Evolutionary conservation across 2,113 vertebrate species (phyloP).

Genomic region (Baryphthengus martii): DNA sequence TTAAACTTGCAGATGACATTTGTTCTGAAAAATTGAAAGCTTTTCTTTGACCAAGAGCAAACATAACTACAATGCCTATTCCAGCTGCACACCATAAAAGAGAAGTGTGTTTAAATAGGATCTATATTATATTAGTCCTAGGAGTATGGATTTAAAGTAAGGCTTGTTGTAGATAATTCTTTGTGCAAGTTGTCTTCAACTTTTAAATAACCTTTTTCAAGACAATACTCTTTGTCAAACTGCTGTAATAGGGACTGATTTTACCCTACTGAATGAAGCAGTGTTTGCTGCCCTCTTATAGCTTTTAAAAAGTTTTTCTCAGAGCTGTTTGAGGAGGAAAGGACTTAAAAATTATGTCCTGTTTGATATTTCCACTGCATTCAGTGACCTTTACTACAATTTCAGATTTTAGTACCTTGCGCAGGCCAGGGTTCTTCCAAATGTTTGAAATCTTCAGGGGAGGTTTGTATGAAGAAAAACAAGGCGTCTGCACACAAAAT

Average conservation of each 20-base stretch:
- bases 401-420: not conserved
- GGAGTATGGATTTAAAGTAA: not conserved
- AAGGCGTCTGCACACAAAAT: not conserved
- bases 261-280: not conserved
- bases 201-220: not conserved
- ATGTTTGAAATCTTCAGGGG: not conserved
- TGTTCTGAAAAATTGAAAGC: conserved; percentile 12
- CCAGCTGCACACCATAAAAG: not conserved
- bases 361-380: not conserved
- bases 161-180: not conserved
- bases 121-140: not conserved
- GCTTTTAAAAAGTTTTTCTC: not conserved
- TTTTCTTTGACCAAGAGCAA: not conserved
- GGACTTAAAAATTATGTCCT: not conserved
- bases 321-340: not conserved
- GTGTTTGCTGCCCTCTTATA: not conserved
- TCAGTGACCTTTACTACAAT: not conserved
- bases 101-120: not conserved
- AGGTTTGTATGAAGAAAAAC: not conserved
- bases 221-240: not conserved
- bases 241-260: not conserved
- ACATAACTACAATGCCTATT: not conserved
- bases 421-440: not conserved
- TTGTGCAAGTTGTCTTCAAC: not conserved
- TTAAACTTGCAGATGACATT: not conserved